These are phyloP conservation scores for Athalia circularis DNA, from an alignment of 2,888 invertebrate species.

Conservation along the genomic window DNA sequence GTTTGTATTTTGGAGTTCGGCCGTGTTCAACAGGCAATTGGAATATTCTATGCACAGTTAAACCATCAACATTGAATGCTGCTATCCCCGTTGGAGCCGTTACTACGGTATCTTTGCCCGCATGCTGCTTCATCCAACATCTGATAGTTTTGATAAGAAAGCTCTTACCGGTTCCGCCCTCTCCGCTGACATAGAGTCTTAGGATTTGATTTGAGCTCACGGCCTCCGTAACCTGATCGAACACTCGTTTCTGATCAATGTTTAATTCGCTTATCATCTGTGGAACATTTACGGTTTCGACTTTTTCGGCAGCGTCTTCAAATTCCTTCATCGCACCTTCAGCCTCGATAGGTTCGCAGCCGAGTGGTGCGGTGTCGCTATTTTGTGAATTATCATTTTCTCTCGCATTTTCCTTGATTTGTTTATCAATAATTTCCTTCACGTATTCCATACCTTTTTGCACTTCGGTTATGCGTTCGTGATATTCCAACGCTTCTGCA, in stretches of 20 bases:
- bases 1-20: constrained; percentile 56
- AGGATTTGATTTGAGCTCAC: constrained; percentile 47
- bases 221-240: constrained; percentile 21
- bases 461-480: constrained; percentile 45
- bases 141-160: constrained; percentile 56
- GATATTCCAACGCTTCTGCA: constrained; percentile 50
- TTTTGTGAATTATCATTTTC: constrained; percentile 30
- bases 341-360: constrained; percentile 44
- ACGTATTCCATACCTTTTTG: constrained; percentile 41
- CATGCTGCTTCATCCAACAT: constrained; percentile 54
- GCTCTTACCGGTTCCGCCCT: constrained; percentile 62
- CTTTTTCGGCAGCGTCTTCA: background rate
- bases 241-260: constrained; percentile 48
- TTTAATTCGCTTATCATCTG: constrained; percentile 57
- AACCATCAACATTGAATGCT: constrained; percentile 61
- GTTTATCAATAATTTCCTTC: constrained; percentile 42
- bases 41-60: constrained; percentile 59
- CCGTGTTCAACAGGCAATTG: constrained; percentile 63
- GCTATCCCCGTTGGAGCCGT: constrained; percentile 63
- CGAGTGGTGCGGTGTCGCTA: background rate
- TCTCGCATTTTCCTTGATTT: constrained; percentile 1
- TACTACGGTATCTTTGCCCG: constrained; percentile 60
- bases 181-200: constrained; percentile 57
- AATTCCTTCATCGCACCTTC: constrained; percentile 50
- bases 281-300: constrained; percentile 53